Evolutionary conservation across 2,888 invertebrate species (phyloP).

Genomic region (Polydrusus pterygomalis): DNA sequence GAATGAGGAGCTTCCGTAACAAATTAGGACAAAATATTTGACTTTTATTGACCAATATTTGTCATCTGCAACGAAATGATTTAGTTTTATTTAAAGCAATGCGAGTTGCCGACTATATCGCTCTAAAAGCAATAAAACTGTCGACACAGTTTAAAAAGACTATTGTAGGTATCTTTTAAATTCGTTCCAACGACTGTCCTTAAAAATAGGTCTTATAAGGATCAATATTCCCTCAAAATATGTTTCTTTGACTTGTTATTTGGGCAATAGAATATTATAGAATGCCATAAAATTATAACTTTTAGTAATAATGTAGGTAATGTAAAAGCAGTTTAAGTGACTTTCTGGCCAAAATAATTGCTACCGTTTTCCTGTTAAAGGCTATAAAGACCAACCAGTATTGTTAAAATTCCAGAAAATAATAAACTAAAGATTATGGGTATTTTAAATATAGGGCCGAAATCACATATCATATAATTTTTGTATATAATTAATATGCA

Average conservation of each 20-base stretch:
- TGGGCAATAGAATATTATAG: constrained; percentile 36
- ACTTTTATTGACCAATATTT: constrained; percentile 47
- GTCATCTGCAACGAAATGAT: constrained; percentile 43
- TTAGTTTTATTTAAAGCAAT: constrained; percentile 30
- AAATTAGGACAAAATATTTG: constrained; percentile 47
- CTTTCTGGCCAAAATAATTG: constrained; percentile 34
- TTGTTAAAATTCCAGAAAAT: neutral
- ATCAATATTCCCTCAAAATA: neutral
- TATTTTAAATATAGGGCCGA: neutral
- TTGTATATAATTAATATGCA: too few relatives aligned
- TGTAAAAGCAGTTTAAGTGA: constrained; percentile 19
- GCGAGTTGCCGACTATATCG: constrained; percentile 26
- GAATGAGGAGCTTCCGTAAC: constrained; percentile 45
- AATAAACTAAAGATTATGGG: neutral
- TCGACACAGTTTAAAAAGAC: constrained; percentile 38
- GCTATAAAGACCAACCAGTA: neutral
- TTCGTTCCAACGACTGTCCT: neutral
- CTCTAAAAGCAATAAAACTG: constrained; percentile 31
- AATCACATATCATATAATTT: neutral
- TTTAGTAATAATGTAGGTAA: constrained; percentile 23
- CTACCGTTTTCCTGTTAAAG: constrained; percentile 31
- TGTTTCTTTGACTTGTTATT: constrained; percentile 11
- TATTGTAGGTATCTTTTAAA: constrained; percentile 24
- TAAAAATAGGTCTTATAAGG: neutral
- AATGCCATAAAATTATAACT: constrained; percentile 33